phyloP scores from a whole-genome alignment of 2,888 invertebrate species.

The Diadegma fenestrale region DNA sequence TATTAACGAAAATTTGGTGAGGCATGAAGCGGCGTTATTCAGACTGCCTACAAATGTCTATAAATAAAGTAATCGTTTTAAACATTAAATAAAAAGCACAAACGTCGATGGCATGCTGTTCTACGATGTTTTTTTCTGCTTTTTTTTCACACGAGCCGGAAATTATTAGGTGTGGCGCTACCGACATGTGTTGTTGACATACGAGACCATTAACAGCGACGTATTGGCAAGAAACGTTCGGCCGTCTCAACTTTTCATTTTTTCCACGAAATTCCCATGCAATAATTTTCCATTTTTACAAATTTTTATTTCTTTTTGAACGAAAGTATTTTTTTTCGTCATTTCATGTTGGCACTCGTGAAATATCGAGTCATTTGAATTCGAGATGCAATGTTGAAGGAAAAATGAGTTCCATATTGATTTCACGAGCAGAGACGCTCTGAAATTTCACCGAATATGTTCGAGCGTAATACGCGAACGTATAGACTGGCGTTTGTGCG shows the following conservation, averaged over 20 bases:
- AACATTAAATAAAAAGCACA: not conserved
- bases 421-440: not conserved
- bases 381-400: not conserved
- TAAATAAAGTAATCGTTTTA: not conserved
- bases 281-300: not conserved
- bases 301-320: not conserved
- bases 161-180: conserved; percentile 25
- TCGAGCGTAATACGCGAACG: conserved; percentile 3
- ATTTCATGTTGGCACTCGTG: not conserved
- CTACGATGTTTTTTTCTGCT: not conserved
- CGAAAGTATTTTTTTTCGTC: not conserved
- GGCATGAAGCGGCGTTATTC: not conserved
- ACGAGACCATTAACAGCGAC: conserved; percentile 8
- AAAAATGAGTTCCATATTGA: not conserved
- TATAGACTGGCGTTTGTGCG: conserved; percentile 11
- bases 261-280: not conserved
- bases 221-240: not conserved
- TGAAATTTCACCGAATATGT: conserved; percentile 7
- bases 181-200: conserved; percentile 16
- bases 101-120: not conserved
- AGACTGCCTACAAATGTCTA: not conserved
- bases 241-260: not conserved
- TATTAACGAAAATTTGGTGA: not conserved
- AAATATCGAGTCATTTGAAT: not conserved
- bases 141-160: conserved; percentile 7